Conservation (phyloP, 92 coral and sea anemone genomes). For the Anthopleura xanthogrammica region DNA sequence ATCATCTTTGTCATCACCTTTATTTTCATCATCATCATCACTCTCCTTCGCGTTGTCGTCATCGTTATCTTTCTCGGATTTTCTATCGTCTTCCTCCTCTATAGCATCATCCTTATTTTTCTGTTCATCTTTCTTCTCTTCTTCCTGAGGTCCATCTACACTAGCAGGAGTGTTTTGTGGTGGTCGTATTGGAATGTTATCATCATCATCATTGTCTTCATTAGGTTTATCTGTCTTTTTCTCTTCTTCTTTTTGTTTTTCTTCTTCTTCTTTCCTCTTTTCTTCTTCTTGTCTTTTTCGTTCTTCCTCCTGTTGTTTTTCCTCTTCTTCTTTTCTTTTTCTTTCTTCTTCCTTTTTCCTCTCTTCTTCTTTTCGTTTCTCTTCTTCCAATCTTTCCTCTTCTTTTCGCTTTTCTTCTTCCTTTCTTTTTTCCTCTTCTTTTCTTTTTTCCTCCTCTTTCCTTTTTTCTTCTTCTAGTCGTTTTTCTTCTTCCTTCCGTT, state of each 20-base stretch:
- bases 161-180: conserved; percentile 38
- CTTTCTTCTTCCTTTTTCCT: background rate
- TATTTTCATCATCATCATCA: background rate
- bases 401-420: background rate
- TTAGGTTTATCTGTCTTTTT: conserved; percentile 1
- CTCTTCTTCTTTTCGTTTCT: background rate
- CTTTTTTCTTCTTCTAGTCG: conserved; percentile 9
- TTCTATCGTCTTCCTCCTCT: background rate
- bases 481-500: background rate
- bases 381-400: background rate
- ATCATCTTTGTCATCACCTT: background rate
- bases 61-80: conserved; percentile 5
- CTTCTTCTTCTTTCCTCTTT: background rate
- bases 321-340: background rate
- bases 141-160: background rate
- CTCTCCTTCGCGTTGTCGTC: background rate
- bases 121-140: background rate
- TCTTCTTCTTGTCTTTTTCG: background rate
- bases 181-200: conserved; percentile 8
- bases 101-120: conserved; percentile 3
- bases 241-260: background rate
- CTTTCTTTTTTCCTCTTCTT: conserved; percentile 19
- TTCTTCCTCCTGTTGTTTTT: background rate
- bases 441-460: conserved; percentile 5
- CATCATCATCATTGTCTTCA: conserved; percentile 7